Base-by-base conservation (phyloP, 1,140 invertebrate genomes). In the Rhopalosiphum maidis region DNA sequence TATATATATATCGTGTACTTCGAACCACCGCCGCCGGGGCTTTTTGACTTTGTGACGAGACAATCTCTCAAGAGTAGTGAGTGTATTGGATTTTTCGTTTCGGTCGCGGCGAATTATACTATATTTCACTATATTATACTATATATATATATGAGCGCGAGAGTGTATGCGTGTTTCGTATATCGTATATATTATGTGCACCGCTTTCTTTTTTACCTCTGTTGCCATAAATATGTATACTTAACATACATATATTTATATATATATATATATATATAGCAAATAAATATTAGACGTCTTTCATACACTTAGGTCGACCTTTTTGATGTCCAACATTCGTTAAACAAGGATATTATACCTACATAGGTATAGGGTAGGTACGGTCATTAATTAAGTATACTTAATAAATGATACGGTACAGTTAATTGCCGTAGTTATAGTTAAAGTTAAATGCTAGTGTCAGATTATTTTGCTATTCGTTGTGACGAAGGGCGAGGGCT, bases 11-110 rank as follows among this genome's bases (percentile, higher is more conserved):
- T 41, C 18, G 23, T 30, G 82, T 41, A 83, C 35, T 41, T 83
- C 60, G 60, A 77, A 77, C 60, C 60, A 77, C 60, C 60, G n/a
- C 30, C 60, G 60, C 30, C 60, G 60, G 60, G 15, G 60, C 60
- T 77, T 77, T 77, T 77, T 77, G 60, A 77, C 60, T 77, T 77
- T 77, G n/a, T n/a, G 60, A 77, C 60, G 60, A n/a, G 60, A 77
- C 60, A 77, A 77, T 77, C 60, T 77, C 60, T 77, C 60, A n/a
- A 77, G 60, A 77, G 30, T 30, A 77, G 60, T 77, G 60, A 77
- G 60, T 77, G 60, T 77, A 77, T 77, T 77, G 60, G 60, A 77
- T 77, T 77, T 77, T 77, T 77, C 60, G n/a, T 23, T 77, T 77
- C 30, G 30, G 30, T 60, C 60, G 15, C 30, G 11, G 11, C 60